These are phyloP conservation scores for Furcula furcula DNA, from an alignment of 2,888 invertebrate species.

Conservation along the genomic window DNA sequence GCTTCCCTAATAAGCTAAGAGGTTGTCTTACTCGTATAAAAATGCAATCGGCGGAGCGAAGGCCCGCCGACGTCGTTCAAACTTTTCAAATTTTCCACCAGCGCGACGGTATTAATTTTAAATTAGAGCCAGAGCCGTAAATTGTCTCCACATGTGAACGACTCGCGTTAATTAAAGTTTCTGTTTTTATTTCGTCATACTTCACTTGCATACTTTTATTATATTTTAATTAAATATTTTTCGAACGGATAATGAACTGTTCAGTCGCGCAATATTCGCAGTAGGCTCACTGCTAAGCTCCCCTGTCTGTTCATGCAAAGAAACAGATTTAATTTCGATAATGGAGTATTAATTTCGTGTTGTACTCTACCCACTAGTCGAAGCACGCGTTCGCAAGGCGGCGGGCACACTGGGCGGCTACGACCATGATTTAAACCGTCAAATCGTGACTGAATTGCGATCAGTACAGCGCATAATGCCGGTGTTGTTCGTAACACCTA, in stretches of 20 bases:
- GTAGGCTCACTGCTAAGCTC: constrained; percentile 1
- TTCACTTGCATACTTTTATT: constrained; percentile 22
- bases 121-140: constrained; percentile 65
- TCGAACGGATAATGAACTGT: background rate
- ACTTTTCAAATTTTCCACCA: constrained; percentile 79
- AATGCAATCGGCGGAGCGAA: constrained; percentile 71
- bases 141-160: constrained; percentile 64
- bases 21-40: constrained; percentile 75
- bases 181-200: constrained; percentile 33
- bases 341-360: constrained; percentile 35
- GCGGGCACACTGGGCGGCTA: constrained; percentile 17
- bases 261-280: background rate
- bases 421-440: constrained; percentile 10
- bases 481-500: constrained; percentile 6
- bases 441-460: constrained; percentile 29
- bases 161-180: constrained; percentile 60
- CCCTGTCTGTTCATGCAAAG: constrained; percentile 19
- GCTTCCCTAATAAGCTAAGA: constrained; percentile 77
- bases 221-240: background rate
- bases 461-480: constrained; percentile 17
- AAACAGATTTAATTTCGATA: constrained; percentile 44
- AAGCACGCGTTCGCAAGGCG: constrained; percentile 25
- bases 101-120: constrained; percentile 72
- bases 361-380: constrained; percentile 18
- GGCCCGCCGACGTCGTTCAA: constrained; percentile 68